Conservation (phyloP, 1,140 invertebrate species). For the Drosophila sucinea region DNA sequence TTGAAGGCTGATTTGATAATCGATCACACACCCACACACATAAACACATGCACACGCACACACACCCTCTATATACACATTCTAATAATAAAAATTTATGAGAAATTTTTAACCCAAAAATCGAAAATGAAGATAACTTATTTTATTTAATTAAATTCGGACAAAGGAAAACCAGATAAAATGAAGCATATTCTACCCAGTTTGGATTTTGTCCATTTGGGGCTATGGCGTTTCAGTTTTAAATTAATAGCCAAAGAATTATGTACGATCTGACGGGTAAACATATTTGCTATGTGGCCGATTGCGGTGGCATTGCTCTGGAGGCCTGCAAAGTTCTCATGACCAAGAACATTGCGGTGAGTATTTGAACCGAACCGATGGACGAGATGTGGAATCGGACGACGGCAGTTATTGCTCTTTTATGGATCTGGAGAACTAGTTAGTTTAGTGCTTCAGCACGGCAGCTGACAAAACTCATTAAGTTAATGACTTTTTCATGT, state of each 20-base stretch:
- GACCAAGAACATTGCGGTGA: constrained; percentile 76
- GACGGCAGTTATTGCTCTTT: neutral
- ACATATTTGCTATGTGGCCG: constrained; percentile 77
- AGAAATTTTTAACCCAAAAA: constrained; percentile 7
- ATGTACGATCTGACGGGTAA: constrained; percentile 75
- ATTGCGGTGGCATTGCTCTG: constrained; percentile 74
- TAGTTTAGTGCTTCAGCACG: neutral
- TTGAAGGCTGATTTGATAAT: constrained; percentile 44
- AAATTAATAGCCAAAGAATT: constrained; percentile 29
- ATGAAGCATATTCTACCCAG: neutral
- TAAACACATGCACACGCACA: constrained; percentile 26
- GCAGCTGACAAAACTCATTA: constrained; percentile 47
- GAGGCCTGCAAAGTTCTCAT: constrained; percentile 77
- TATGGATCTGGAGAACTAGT: constrained; percentile 3
- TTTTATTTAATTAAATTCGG: neutral
- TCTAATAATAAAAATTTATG: constrained; percentile 13
- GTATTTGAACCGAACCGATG: constrained; percentile 22
- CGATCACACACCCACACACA: constrained; percentile 38
- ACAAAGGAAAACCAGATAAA: neutral
- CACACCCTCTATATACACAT: constrained; percentile 4
- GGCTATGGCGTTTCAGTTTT: constrained; percentile 29
- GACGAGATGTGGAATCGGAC: neutral
- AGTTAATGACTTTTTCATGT: constrained; percentile 57
- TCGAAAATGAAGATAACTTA: neutral
- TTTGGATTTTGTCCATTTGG: neutral